These are phyloP conservation scores for Enchytraeus crypticus DNA, from an alignment of 2,888 invertebrate genomes.

Conservation along the genomic window DNA sequence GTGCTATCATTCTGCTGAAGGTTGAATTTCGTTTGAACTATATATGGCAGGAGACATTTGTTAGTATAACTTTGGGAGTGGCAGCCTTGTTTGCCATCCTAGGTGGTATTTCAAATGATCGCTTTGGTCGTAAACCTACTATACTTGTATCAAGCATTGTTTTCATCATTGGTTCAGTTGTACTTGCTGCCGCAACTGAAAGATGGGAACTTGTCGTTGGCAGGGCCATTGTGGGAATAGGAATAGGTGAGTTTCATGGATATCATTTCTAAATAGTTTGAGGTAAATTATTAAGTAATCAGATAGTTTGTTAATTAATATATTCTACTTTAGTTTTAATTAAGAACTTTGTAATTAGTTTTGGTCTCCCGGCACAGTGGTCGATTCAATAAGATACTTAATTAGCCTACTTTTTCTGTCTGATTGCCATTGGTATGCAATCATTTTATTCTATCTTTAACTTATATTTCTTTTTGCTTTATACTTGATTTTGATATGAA, in stretches of 20 bases:
- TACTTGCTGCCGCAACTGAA: slow-evolving; percentile 15
- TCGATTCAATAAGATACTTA: too few relatives aligned
- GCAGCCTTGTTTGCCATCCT: slow-evolving; percentile 28
- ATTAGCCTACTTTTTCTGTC: too few relatives aligned
- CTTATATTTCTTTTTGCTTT: too few relatives aligned
- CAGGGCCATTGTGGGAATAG: slow-evolving; percentile 18
- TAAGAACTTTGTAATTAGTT: too few relatives aligned
- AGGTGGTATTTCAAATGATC: slow-evolving; percentile 51
- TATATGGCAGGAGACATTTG: slow-evolving; percentile 52
- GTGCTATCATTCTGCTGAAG: slow-evolving; percentile 48
- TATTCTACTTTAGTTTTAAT: too few relatives aligned
- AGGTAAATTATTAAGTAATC: slow-evolving; percentile 52
- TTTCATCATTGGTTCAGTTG: slow-evolving; percentile 23
- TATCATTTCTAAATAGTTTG: slow-evolving; percentile 54
- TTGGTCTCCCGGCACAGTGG: too few relatives aligned
- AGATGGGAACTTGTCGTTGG: slow-evolving; percentile 16
- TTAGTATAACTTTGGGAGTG: slow-evolving; percentile 49
- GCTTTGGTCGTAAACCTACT: slow-evolving; percentile 51
- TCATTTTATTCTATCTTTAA: too few relatives aligned
- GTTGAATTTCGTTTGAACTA: slow-evolving; percentile 45
- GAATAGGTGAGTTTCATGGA: slow-evolving; percentile 49
- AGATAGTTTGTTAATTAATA: too few relatives aligned
- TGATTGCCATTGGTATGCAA: too few relatives aligned
- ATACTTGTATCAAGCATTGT: slow-evolving; percentile 31
- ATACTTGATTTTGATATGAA: too few relatives aligned